These are phyloP conservation scores for Furnarius figulus DNA, from an alignment of 2,113 vertebrate species.

Conservation along the genomic window DNA sequence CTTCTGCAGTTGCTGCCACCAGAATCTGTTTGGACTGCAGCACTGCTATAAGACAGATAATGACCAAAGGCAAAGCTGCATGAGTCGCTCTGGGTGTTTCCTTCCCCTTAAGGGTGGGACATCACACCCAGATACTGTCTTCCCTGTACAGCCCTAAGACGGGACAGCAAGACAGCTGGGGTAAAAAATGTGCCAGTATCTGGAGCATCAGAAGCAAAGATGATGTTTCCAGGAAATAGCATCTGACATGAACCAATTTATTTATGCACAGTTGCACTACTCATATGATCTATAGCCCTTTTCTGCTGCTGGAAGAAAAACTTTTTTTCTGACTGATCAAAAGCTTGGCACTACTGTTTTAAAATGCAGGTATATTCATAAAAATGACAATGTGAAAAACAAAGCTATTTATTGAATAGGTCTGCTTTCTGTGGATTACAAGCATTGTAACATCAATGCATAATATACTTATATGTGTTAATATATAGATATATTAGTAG, in stretches of 20 bases:
- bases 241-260: not conserved
- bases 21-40: not conserved
- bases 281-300: not conserved
- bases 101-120: not conserved
- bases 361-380: not conserved
- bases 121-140: not conserved
- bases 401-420: not conserved
- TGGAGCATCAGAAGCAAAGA: not conserved
- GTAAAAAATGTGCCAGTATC: not conserved
- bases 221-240: not conserved
- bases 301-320: not conserved
- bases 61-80: not conserved
- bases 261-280: not conserved
- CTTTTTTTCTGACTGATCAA: not conserved
- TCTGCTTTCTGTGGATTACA: not conserved
- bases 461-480: not conserved
- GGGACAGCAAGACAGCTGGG: not conserved
- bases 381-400: not conserved
- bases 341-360: not conserved
- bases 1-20: not conserved
- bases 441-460: not conserved
- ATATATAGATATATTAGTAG: not conserved
- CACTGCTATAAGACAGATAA: not conserved
- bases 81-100: not conserved
- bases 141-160: not conserved